A percentile compares a stretch with the other conserved stretches of the same genome.
phyloP scores from a whole-genome alignment of 1,140 invertebrate genomes.

The Tetragnatha versicolor region DNA sequence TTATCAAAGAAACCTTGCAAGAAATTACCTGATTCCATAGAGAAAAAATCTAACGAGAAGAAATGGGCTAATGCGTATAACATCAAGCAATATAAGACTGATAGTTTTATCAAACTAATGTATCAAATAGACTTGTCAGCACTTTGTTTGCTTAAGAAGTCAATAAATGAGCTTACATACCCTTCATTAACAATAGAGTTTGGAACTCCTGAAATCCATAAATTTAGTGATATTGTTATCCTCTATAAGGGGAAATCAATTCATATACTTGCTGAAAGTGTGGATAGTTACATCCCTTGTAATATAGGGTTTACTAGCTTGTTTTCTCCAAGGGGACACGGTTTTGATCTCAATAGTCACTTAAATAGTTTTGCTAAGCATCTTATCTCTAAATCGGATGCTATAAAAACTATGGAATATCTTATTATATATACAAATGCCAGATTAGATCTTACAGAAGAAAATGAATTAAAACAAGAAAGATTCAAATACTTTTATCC shows the following conservation, averaged over 20 bases:
- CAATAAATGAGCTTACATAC: slow-evolving; percentile 17
- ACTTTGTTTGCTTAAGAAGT: slow-evolving; percentile 27
- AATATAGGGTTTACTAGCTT: slow-evolving; percentile 1
- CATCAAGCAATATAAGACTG: not conserved
- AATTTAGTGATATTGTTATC: slow-evolving; percentile 25
- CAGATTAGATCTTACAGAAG: slow-evolving; percentile 3
- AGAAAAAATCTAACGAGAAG: no score
- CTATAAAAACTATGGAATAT: slow-evolving; percentile 10
- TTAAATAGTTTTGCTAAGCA: slow-evolving; percentile 23
- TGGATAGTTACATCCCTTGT: slow-evolving; percentile 7
- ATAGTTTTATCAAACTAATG: slow-evolving; percentile 27
- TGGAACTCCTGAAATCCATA: slow-evolving; percentile 12
- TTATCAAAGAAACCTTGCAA: no score
- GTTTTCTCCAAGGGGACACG: not conserved
- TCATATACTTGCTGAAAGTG: slow-evolving; percentile 9
- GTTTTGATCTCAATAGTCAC: slow-evolving; percentile 7
- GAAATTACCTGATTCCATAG: no score
- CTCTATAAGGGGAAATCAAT: slow-evolving; percentile 9
- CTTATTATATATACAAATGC: slow-evolving; percentile 15
- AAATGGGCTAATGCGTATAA: slow-evolving; percentile 10
- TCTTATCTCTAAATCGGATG: slow-evolving; percentile 20
- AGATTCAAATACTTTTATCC: slow-evolving; percentile 14
- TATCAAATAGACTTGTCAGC: slow-evolving; percentile 34
- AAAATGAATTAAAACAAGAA: slow-evolving; percentile 22
- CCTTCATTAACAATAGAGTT: slow-evolving; percentile 16